phyloP scores from a whole-genome alignment of 2,797 vertebrate genomes.

The Phrynocephalus forsythii region DNA sequence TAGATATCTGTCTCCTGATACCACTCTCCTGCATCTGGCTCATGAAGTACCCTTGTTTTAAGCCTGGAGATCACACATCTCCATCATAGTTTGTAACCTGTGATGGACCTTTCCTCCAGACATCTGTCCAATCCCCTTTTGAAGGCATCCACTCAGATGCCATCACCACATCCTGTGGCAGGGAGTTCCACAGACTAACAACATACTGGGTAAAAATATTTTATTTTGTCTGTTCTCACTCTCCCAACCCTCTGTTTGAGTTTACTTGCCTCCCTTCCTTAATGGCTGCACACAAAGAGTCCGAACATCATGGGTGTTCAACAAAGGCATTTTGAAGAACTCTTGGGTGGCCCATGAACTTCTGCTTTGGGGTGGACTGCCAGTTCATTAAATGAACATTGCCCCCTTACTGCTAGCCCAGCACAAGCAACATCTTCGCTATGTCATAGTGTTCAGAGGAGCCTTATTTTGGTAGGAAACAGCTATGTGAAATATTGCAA shows the following conservation, averaged over 20 bases:
- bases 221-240: too few species aligned
- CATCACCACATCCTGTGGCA: too few species aligned
- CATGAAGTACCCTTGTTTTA: too few species aligned
- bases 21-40: too few species aligned
- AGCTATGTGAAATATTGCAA: background rate
- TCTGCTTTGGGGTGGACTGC: background rate
- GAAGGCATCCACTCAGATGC: too few species aligned
- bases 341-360: conserved; percentile 38
- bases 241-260: background rate
- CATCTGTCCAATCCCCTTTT: too few species aligned
- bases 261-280: conserved; percentile 19
- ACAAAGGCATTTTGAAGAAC: conserved; percentile 25
- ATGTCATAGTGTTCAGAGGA: background rate
- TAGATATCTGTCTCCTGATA: too few species aligned
- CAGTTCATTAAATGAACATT: background rate
- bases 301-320: conserved; percentile 34
- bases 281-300: background rate
- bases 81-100: too few species aligned
- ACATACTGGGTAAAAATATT: too few species aligned
- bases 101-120: too few species aligned
- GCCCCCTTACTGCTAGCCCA: background rate
- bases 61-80: too few species aligned
- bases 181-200: too few species aligned
- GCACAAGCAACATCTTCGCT: conserved; percentile 4
- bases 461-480: background rate